Conservation (phyloP, 2,888 invertebrate genomes). For the Choreutis nemorana region DNA sequence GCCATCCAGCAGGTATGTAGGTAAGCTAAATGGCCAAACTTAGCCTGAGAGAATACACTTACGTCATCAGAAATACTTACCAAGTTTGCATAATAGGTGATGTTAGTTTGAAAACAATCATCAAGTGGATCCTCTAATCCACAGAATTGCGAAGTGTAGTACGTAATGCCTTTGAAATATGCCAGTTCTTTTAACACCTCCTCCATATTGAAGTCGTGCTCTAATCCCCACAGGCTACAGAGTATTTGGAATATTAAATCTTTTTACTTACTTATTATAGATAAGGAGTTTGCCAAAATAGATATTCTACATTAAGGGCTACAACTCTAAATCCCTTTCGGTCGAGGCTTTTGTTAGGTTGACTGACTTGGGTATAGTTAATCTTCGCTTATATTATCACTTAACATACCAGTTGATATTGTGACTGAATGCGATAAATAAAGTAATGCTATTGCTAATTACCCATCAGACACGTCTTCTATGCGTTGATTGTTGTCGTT, state of each 20-base stretch:
- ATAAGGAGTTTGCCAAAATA: background rate
- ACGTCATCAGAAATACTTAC: no score
- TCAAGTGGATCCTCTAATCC: slow-evolving; percentile 56
- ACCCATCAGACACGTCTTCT: slow-evolving; percentile 72
- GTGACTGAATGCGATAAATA: no score
- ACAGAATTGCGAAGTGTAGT: slow-evolving; percentile 74
- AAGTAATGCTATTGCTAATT: no score
- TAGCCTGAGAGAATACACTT: background rate
- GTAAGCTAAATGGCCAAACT: no score
- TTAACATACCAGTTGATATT: no score
- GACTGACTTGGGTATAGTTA: no score
- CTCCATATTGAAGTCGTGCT: slow-evolving; percentile 77
- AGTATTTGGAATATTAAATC: background rate
- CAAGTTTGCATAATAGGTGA: slow-evolving; percentile 66
- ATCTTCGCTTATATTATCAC: no score
- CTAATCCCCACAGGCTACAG: slow-evolving; percentile 69
- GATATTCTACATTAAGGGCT: background rate
- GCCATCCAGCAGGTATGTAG: no score
- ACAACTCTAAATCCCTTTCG: background rate
- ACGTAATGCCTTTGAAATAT: slow-evolving; percentile 74
- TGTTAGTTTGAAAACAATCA: slow-evolving; percentile 67
- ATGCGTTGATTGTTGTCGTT: slow-evolving; percentile 72
- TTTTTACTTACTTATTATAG: no score
- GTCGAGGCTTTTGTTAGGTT: no score
- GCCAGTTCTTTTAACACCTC: slow-evolving; percentile 77